Base-by-base conservation (phyloP, 2,113 vertebrate species). In the Heloderma charlesbogerti region DNA sequence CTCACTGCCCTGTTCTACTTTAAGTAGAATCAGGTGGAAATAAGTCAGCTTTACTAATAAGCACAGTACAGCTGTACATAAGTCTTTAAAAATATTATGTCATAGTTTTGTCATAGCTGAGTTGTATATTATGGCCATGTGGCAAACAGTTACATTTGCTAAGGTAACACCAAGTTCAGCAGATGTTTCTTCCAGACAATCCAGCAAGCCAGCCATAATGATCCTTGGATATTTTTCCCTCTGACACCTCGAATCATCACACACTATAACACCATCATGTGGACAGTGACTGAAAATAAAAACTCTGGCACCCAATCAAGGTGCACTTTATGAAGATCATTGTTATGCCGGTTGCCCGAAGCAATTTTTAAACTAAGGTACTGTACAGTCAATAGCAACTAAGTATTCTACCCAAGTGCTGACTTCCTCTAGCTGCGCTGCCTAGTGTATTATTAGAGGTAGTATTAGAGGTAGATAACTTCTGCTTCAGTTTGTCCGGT, bases 341-440 rank as follows among this genome's bases (percentile, higher is more conserved):
- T 6, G 51, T 66, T 87, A 63, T n/a, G 2, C 78, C 87, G 20
- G n/a, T 92, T 85, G 74, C 66, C 51, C 40, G 92, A 82, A 86
- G 60, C 0, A 37, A 6, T 34, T 86, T 88, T 79, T 89, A 92
- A 89, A 77, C 43, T 37, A 91, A 95, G 95, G 94, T 91, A 93
- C n/a, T 0, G 92, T 94, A 78, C 69, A 66, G 40, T 13, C 69
- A 79, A 66, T 27, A 0, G 54, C 34, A 34, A 29, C 86, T 63
- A 48, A 5, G 13, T 6, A 3, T 31, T 54, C 22, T 78, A 12
- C 82, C 80, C 82, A 87, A 48, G 27, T 69, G 48, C 90, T 45
- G 37, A 78, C 1, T 29, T 6, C 90, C 90, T 83, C 63, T 85
- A 83, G 7, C 79, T 54, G 86, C 16, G 83, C 85, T 72, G 86